phyloP scores from a whole-genome alignment of 2,888 invertebrate genomes.

The Formica aserva region DNA sequence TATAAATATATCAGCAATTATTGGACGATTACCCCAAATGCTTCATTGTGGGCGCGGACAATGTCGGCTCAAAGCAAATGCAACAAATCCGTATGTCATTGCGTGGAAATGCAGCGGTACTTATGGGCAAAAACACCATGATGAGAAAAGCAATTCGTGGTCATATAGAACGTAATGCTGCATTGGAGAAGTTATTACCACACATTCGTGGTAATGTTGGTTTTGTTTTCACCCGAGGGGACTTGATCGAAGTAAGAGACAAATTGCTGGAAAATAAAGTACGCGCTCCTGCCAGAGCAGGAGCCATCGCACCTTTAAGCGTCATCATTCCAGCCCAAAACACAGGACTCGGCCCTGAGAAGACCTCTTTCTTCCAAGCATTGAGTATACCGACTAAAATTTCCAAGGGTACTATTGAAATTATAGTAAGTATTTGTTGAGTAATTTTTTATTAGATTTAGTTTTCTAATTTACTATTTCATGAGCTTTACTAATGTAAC shows the following conservation, averaged over 20 bases:
- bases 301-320: slow-evolving; percentile 98
- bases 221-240: slow-evolving; percentile 98
- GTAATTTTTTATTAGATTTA: neutral
- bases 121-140: slow-evolving; percentile 99
- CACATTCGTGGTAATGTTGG: slow-evolving; percentile 99
- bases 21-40: slow-evolving; percentile 99
- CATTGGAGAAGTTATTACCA: slow-evolving; percentile 96
- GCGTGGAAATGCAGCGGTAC: slow-evolving; percentile 94
- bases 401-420: slow-evolving; percentile 99
- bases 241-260: slow-evolving; percentile 96
- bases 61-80: slow-evolving; percentile 99
- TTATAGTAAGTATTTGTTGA: slow-evolving; percentile 90
- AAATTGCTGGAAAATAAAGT: slow-evolving; percentile 98
- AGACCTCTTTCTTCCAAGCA: slow-evolving; percentile 99
- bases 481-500: neutral
- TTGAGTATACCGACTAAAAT: slow-evolving; percentile 99
- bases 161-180: slow-evolving; percentile 97
- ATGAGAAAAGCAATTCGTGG: slow-evolving; percentile 99
- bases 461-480: slow-evolving; percentile 1
- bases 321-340: slow-evolving; percentile 99
- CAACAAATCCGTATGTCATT: slow-evolving; percentile 99
- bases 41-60: slow-evolving; percentile 99
- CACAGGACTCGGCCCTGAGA: slow-evolving; percentile 99
- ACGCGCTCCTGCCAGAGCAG: slow-evolving; percentile 98
- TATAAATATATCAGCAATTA: slow-evolving; percentile 89